A percentile compares a stretch with the other conserved stretches of the same genome.
Evolutionary conservation across 2,113 vertebrate genomes (phyloP).

Genomic region (Lontra canadensis): DNA sequence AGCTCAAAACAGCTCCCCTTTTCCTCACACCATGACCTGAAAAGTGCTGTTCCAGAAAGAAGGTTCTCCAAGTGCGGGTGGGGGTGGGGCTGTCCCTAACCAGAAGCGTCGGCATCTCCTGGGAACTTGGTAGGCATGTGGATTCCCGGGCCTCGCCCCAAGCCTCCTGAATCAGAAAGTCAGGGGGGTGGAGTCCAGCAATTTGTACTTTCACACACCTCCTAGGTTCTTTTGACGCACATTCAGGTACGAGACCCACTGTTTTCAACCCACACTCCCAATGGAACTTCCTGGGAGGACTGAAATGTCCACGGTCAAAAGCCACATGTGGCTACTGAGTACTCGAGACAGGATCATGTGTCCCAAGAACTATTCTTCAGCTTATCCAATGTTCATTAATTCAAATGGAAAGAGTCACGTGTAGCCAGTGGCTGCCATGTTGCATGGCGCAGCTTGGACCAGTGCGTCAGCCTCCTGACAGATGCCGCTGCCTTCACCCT

Average conservation of each 20-base stretch:
- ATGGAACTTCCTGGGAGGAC: background rate
- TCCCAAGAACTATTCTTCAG: background rate
- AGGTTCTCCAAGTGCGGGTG: background rate
- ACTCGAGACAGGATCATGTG: background rate
- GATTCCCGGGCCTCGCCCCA: background rate
- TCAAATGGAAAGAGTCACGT: background rate
- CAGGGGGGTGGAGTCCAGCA: background rate
- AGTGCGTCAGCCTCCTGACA: background rate
- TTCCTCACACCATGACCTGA: background rate
- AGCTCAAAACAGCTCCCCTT: background rate
- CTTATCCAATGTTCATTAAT: background rate
- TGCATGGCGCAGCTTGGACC: background rate
- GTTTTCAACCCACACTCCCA: background rate
- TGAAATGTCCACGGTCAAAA: background rate
- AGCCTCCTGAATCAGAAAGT: background rate
- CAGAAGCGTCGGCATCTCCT: background rate
- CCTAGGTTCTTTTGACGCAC: background rate
- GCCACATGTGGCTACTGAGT: background rate
- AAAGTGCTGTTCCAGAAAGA: background rate
- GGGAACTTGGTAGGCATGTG: background rate
- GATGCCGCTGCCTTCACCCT: background rate
- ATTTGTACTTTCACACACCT: fast-evolving
- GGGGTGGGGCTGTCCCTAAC: background rate
- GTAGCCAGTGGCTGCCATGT: background rate
- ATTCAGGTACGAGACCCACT: background rate